Conservation (phyloP, 1,140 invertebrate genomes). For the Danaus plexippus region DNA sequence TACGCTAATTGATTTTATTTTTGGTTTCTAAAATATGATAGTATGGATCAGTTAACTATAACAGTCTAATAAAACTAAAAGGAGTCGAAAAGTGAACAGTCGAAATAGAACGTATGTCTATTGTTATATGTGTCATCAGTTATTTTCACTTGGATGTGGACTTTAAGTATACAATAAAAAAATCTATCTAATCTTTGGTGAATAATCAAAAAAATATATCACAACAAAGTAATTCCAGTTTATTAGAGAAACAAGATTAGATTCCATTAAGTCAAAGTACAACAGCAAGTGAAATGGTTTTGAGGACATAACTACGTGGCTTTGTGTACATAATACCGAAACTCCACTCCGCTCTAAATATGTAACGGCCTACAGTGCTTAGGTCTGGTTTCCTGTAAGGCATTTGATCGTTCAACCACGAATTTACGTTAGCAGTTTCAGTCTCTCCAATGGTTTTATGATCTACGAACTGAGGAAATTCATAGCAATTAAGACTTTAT, state of each 20-base stretch:
- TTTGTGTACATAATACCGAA: slow-evolving; percentile 31
- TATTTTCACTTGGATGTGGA: too few relatives aligned
- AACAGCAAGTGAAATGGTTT: slow-evolving; percentile 29
- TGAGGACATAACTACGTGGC: slow-evolving; percentile 19
- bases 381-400: slow-evolving; percentile 26
- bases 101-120: too few relatives aligned
- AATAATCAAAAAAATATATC: too few relatives aligned
- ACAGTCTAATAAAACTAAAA: slow-evolving; percentile 6
- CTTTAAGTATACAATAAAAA: too few relatives aligned
- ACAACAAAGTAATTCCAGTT: too few relatives aligned
- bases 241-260: too few relatives aligned
- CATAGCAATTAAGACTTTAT: too few relatives aligned
- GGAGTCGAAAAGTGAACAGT: slow-evolving; percentile 1
- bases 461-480: too few relatives aligned
- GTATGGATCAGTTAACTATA: background rate
- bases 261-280: slow-evolving; percentile 38
- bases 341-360: slow-evolving; percentile 27
- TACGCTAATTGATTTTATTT: too few relatives aligned
- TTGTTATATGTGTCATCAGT: too few relatives aligned
- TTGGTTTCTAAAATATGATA: background rate
- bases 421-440: slow-evolving; percentile 37
- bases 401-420: slow-evolving; percentile 33
- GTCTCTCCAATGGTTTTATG: slow-evolving; percentile 7
- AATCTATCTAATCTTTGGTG: too few relatives aligned
- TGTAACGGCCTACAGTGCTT: slow-evolving; percentile 32